Percentiles rank a stretch among this genome's conserved stretches.
These are phyloP conservation scores for Menidia menidia DNA, from an alignment of 2,797 vertebrate species.

Conservation along the genomic window DNA sequence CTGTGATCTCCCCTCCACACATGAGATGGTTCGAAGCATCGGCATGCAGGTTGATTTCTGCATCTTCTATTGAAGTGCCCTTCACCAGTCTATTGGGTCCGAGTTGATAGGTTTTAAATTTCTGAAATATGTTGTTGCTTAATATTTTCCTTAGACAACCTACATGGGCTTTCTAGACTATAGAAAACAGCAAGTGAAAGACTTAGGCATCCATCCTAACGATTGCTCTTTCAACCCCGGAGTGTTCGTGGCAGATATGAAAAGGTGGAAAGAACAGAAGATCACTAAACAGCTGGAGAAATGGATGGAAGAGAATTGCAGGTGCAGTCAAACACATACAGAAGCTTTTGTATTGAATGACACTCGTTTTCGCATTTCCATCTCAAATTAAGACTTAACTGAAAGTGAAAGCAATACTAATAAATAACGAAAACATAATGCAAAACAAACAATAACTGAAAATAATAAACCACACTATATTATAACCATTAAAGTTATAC, in stretches of 20 bases:
- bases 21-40: slow-evolving; percentile 90
- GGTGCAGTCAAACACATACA: slow-evolving; percentile 63
- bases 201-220: slow-evolving; percentile 92
- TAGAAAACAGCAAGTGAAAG: slow-evolving; percentile 89
- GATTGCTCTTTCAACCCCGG: slow-evolving; percentile 98
- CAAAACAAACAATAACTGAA: no score
- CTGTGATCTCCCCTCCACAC: slow-evolving; percentile 92
- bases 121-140: not conserved
- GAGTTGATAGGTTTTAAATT: not conserved
- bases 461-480: no score
- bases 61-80: not conserved
- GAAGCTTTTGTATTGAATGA: not conserved
- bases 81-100: not conserved
- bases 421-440: no score
- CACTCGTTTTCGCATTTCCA: no score
- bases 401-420: no score
- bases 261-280: slow-evolving; percentile 92
- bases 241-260: slow-evolving; percentile 93
- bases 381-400: no score
- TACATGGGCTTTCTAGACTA: slow-evolving; percentile 99
- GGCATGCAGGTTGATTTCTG: slow-evolving; percentile 92
- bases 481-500: no score
- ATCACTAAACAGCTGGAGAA: slow-evolving; percentile 95
- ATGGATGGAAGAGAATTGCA: slow-evolving; percentile 94
- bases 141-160: slow-evolving; percentile 84